Evolutionary conservation across 2,113 vertebrate genomes (phyloP).

Genomic region (Xiphophorus hellerii): DNA sequence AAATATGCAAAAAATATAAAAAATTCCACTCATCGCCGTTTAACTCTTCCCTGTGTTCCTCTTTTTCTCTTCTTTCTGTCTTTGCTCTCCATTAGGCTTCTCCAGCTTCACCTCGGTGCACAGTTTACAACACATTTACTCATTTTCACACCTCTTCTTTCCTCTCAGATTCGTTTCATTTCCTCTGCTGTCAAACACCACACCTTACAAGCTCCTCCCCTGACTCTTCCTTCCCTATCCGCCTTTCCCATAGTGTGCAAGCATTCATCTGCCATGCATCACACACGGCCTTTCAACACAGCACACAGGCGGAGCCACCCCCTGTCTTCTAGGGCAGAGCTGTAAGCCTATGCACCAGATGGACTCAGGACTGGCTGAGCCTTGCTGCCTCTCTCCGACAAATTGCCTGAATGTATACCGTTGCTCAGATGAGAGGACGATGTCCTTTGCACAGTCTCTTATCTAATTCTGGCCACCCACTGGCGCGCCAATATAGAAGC

Average conservation of each 20-base stretch:
- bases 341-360: conserved; percentile 70
- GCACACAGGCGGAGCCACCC: conserved; percentile 30
- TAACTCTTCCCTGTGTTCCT: neutral
- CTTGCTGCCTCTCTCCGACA: conserved; percentile 47
- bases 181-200: conserved; percentile 53
- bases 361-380: conserved; percentile 66
- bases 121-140: conserved; percentile 59
- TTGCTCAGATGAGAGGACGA: conserved; percentile 53
- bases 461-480: conserved; percentile 54
- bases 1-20: neutral
- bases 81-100: neutral
- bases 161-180: conserved; percentile 67
- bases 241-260: conserved; percentile 30
- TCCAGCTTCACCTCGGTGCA: conserved; percentile 22
- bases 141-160: conserved; percentile 52
- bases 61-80: neutral
- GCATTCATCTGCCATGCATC: conserved; percentile 27
- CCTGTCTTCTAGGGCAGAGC: conserved; percentile 47
- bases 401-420: conserved; percentile 55
- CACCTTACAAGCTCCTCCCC: conserved; percentile 37
- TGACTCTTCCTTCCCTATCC: conserved; percentile 39
- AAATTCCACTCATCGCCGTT: neutral
- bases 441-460: conserved; percentile 51
- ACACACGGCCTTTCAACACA: conserved; percentile 29
- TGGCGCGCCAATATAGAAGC: conserved; percentile 42